Evolutionary conservation across 2,113 vertebrate species (phyloP), one percentile per base, ranked within the genome.

Genomic region (Alexandromys fortis): DNA sequence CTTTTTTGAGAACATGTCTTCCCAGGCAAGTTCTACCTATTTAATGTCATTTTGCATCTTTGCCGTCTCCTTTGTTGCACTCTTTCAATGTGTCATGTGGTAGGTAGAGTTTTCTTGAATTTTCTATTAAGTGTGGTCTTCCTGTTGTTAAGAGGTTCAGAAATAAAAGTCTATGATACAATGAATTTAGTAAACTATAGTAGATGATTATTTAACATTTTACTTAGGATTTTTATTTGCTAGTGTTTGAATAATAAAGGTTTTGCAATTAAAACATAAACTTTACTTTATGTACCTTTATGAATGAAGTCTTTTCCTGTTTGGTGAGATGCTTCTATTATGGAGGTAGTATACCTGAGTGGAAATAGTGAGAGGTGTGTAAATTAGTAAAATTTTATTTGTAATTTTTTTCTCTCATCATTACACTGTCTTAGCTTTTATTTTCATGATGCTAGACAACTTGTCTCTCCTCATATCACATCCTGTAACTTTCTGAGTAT

Each of bases 1-100:
- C 68, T 67, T 97, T 97, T 97, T 85, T 96, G 79, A 93, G 90
- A 78, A 2, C 35, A 13, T 93, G 73, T 82, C 67, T 73, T 96
- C 22, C 38, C 82, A 92, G 47, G 76, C 81, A 85, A 4, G 68
- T 88, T 81, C 91, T 94, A 9, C 24, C 83, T 87, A 22, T 55
- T 92, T 52, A 85, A 73, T 96, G 47, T 90, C 76, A 72, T 42
- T 19, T n/a, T 95, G 88, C 30, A 13, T 92, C 65, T 21, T 21
- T 92, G 38, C 94, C 52, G 35, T 95, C 77, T 94, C 61, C 47
- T 94, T 47, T 81, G 24, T 72, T 86, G 45, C n/a, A 49, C 75
- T 94, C 83, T 93, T 94, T 35, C 24, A 85, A 0, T 81, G 17
- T 92, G 45, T 90, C 87, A 78, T 88, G 90, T 96, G 79, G 28